A percentile compares a stretch with the other conserved stretches of the same genome.
Evolutionary conservation across 2,797 vertebrate species (phyloP).

Genomic region (Loriculus beryllinus): DNA sequence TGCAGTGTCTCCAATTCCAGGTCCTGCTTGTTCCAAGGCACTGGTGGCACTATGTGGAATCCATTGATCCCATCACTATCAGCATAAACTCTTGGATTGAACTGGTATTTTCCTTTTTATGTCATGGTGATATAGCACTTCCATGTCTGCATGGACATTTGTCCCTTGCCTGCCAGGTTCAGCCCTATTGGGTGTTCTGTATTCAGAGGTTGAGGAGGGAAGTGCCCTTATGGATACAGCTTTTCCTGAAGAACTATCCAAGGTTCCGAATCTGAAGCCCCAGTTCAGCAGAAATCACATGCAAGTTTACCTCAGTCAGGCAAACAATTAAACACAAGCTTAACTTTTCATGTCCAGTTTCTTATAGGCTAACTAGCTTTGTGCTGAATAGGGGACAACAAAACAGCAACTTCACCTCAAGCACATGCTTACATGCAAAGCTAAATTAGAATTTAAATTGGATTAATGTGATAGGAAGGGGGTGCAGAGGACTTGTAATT

Average conservation of each 20-base stretch:
- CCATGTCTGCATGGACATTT: neutral
- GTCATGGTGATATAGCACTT: neutral
- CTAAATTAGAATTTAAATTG: conserved; percentile 25
- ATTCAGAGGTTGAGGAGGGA: neutral
- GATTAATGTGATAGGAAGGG: neutral
- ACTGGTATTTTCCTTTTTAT: conserved; percentile 77
- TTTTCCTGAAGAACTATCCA: neutral
- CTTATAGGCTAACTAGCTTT: neutral
- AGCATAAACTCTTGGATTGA: conserved; percentile 98
- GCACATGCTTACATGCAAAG: neutral
- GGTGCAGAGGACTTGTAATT: neutral
- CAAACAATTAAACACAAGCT: neutral
- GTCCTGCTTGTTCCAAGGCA: conserved; percentile 92
- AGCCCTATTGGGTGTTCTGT: neutral
- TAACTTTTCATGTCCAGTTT: neutral
- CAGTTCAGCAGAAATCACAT: neutral
- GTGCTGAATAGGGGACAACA: neutral
- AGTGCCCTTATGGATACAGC: neutral
- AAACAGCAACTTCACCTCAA: neutral
- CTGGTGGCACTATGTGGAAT: conserved; percentile 99
- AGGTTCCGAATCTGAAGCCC: neutral
- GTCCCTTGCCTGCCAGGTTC: neutral
- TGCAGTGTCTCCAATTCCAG: conserved; percentile 69
- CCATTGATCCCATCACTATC: conserved; percentile 89
- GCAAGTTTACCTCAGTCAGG: neutral